Percentiles rank a stretch among this genome's conserved stretches.
Conservation (phyloP, 92 coral and sea anemone species). For the Bergia sp. region DNA sequence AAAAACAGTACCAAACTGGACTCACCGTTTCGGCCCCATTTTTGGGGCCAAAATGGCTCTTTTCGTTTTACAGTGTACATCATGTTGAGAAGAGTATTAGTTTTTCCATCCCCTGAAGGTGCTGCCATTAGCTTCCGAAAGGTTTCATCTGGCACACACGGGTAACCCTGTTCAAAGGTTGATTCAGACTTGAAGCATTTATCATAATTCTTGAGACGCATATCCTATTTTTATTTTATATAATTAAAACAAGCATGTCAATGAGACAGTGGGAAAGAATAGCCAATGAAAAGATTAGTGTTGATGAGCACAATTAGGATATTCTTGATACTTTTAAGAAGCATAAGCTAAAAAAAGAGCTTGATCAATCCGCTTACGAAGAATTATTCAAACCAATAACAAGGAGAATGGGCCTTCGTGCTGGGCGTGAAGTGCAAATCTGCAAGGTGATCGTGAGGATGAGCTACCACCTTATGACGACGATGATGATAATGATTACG, state of each 20-base stretch:
- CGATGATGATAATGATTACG: too few species aligned
- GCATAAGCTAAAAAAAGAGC: neutral
- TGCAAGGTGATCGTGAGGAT: too few species aligned
- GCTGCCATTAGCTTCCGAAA: constrained; percentile 22
- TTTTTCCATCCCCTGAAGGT: neutral
- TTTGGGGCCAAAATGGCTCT: too few species aligned
- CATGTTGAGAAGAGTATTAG: neutral
- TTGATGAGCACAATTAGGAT: neutral
- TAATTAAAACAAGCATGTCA: too few species aligned
- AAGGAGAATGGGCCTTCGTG: neutral
- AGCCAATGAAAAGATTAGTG: too few species aligned
- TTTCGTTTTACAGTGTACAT: too few species aligned
- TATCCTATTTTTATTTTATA: neutral
- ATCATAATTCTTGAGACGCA: neutral
- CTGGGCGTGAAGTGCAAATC: neutral
- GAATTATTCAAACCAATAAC: neutral
- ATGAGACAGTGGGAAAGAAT: neutral
- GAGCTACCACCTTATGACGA: too few species aligned
- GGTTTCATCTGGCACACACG: constrained; percentile 19
- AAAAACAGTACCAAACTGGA: too few species aligned
- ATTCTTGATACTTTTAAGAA: neutral
- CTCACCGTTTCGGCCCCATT: too few species aligned
- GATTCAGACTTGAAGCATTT: neutral
- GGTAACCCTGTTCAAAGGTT: neutral
- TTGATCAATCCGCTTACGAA: neutral